Evolutionary conservation across 1,140 invertebrate genomes (phyloP).

Genomic region (Saxidomus purpurata): DNA sequence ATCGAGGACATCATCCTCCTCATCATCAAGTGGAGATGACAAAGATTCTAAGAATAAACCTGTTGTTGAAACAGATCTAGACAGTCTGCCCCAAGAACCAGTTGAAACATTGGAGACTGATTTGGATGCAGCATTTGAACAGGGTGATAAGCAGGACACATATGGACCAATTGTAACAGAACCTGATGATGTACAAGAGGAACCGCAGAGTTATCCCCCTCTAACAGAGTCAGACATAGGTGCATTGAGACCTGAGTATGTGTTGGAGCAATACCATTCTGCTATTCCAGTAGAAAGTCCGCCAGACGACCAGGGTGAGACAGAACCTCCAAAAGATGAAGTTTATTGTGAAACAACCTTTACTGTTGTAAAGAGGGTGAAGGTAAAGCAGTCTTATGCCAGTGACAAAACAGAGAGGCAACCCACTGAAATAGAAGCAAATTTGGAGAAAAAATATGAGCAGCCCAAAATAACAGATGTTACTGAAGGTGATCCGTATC

Average conservation of each 20-base stretch:
- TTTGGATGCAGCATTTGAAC: conserved; percentile 3
- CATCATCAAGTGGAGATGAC: conserved; percentile 44
- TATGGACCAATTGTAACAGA: conserved; percentile 12
- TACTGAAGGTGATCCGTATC: not conserved
- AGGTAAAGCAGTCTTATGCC: conserved; percentile 50
- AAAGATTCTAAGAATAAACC: not conserved
- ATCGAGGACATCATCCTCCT: conserved; percentile 47
- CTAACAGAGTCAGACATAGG: conserved; percentile 11
- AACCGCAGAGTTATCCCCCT: not conserved
- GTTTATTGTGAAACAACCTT: conserved; percentile 64
- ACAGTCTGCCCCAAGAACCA: not conserved
- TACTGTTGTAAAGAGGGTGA: conserved; percentile 51
- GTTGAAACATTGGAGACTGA: not conserved
- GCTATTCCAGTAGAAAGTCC: conserved; percentile 54
- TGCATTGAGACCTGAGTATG: conserved; percentile 32
- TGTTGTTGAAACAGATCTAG: conserved; percentile 28
- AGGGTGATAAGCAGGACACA: not conserved
- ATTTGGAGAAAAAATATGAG: conserved; percentile 11
- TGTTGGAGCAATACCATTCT: conserved; percentile 40
- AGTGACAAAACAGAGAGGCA: conserved; percentile 62
- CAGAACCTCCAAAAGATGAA: conserved; percentile 53
- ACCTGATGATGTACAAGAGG: not conserved
- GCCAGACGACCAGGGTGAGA: not conserved
- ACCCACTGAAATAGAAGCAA: conserved; percentile 43
- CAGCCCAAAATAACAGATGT: conserved; percentile 42